A percentile compares a stretch with the other conserved stretches of the same genome.
phyloP scores from a whole-genome alignment of 2,888 invertebrate genomes.

The Eumacrocentrus americanus region DNA sequence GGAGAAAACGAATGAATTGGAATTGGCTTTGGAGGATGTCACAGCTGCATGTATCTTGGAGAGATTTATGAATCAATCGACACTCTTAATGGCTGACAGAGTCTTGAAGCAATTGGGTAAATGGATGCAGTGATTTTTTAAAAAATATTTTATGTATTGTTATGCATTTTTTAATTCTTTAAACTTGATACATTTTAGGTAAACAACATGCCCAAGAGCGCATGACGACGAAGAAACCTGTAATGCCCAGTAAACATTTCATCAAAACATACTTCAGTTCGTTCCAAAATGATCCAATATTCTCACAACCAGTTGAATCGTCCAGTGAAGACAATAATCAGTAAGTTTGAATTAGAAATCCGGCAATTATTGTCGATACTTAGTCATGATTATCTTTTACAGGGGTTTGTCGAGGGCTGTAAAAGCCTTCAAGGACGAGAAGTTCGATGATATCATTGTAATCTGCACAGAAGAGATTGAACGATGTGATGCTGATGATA shows the following conservation, averaged over 20 bases:
- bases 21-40: conserved; percentile 86
- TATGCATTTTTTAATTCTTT: not conserved
- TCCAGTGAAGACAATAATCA: conserved; percentile 25
- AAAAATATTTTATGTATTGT: not conserved
- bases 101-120: conserved; percentile 82
- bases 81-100: conserved; percentile 84
- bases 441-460: conserved; percentile 79
- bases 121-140: conserved; percentile 28
- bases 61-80: conserved; percentile 81
- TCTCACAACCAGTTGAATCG: conserved; percentile 61
- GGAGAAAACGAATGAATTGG: conserved; percentile 80
- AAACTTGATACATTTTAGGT: conserved; percentile 47
- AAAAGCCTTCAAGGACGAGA: conserved; percentile 71
- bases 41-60: conserved; percentile 93
- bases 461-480: conserved; percentile 82
- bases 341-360: conserved; percentile 15
- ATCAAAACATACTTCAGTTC: conserved; percentile 87
- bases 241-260: conserved; percentile 85
- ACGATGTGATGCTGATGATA: conserved; percentile 65
- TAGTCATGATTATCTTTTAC: conserved; percentile 8
- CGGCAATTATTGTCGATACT: conserved; percentile 9
- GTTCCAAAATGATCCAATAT: conserved; percentile 85
- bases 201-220: conserved; percentile 77
- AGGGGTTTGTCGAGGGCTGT: conserved; percentile 77
- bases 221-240: conserved; percentile 70